phyloP scores from a whole-genome alignment of 2,888 invertebrate genomes.

The Danaus chrysippus region DNA sequence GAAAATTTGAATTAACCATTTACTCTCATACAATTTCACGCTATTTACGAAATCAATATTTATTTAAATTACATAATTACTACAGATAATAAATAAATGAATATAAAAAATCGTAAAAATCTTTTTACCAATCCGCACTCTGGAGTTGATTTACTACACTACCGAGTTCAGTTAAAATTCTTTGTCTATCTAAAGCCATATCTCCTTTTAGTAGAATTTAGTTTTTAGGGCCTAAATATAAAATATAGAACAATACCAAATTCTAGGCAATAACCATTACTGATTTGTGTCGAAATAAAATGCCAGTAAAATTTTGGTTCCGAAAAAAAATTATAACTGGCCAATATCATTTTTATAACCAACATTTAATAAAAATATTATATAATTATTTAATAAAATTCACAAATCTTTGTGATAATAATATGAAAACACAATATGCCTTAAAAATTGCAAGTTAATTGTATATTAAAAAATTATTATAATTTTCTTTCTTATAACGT shows the following conservation, averaged over 20 bases:
- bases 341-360: not conserved
- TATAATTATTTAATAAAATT: not conserved
- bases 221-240: slow-evolving; percentile 12
- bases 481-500: not conserved
- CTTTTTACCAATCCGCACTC: slow-evolving; percentile 64
- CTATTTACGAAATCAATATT: not conserved
- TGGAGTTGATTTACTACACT: slow-evolving; percentile 69
- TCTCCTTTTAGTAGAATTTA: slow-evolving; percentile 23
- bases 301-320: slow-evolving; percentile 1
- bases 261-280: slow-evolving; percentile 2
- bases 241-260: not conserved
- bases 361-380: not conserved
- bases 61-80: not conserved
- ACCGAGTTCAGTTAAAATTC: slow-evolving; percentile 67
- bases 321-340: not conserved
- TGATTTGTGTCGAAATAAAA: slow-evolving; percentile 2
- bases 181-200: slow-evolving; percentile 68
- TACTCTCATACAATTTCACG: not conserved
- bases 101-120: not conserved
- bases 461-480: no score
- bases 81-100: not conserved
- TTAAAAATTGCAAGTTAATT: no score
- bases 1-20: slow-evolving; percentile 33
- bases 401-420: no score
- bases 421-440: no score